Evolutionary conservation across 2,113 vertebrate species (phyloP).

Genomic region (Fregata magnificens): DNA sequence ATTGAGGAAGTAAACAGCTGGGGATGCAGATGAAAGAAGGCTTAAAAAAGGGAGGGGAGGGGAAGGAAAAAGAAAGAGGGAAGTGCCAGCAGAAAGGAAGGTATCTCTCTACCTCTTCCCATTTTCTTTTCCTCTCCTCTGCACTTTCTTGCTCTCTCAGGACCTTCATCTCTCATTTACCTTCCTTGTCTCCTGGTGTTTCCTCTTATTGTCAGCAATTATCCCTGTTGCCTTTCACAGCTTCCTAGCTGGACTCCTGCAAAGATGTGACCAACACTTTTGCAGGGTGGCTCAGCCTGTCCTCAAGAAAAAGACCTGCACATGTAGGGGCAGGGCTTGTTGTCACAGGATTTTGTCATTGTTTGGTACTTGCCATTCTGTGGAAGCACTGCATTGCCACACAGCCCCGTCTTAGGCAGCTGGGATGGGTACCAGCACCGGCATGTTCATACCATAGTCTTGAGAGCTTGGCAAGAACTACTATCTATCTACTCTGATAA

Average conservation of each 20-base stretch:
- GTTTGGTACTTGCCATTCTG: not conserved
- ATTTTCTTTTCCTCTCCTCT: not conserved
- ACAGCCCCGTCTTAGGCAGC: not conserved
- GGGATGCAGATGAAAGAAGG: not conserved
- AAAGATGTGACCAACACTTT: fast-evolving
- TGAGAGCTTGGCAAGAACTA: not conserved
- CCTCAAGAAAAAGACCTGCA: not conserved
- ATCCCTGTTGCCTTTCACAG: not conserved
- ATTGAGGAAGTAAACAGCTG: not conserved
- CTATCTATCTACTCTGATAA: not conserved
- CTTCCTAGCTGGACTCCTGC: not conserved
- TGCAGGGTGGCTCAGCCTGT: not conserved
- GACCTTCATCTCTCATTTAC: not conserved
- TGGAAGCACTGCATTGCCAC: not conserved
- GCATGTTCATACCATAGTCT: not conserved
- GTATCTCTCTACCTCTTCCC: not conserved
- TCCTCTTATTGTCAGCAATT: not conserved
- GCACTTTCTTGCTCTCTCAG: not conserved
- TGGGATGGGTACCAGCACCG: not conserved
- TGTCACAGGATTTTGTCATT: too few relatives aligned
- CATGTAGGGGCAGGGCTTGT: fast-evolving
- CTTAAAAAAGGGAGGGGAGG: not conserved
- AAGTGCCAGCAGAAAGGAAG: not conserved
- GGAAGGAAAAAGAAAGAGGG: not conserved
- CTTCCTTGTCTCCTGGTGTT: not conserved